phyloP scores from a whole-genome alignment of 2,888 invertebrate species.

The Xylota sylvarum region DNA sequence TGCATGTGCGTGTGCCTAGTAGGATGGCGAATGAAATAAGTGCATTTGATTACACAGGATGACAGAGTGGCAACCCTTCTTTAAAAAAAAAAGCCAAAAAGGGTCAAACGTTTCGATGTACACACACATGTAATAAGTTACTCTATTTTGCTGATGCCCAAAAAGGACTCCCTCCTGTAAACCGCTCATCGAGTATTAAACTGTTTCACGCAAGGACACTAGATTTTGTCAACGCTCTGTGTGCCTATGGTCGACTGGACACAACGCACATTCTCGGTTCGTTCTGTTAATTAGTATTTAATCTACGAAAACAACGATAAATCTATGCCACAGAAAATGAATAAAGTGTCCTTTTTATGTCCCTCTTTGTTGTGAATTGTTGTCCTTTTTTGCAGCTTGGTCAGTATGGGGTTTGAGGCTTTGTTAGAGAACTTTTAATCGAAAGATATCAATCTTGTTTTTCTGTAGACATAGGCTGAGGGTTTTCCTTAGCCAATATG shows the following conservation, averaged over 20 bases:
- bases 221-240: slow-evolving; percentile 20
- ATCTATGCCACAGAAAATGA: slow-evolving; percentile 68
- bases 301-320: slow-evolving; percentile 73
- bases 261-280: slow-evolving; percentile 50
- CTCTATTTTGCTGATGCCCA: slow-evolving; percentile 53
- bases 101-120: slow-evolving; percentile 51
- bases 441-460: slow-evolving; percentile 74
- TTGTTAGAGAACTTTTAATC: slow-evolving; percentile 54
- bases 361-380: slow-evolving; percentile 40
- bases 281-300: slow-evolving; percentile 74
- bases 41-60: slow-evolving; percentile 56
- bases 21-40: slow-evolving; percentile 39
- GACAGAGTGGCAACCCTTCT: slow-evolving; percentile 51
- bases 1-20: not conserved
- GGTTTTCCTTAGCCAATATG: slow-evolving; percentile 29
- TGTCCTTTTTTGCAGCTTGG: slow-evolving; percentile 8
- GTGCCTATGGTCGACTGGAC: slow-evolving; percentile 35
- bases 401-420: slow-evolving; percentile 18
- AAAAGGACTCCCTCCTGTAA: slow-evolving; percentile 12
- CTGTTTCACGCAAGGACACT: slow-evolving; percentile 24
- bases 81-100: slow-evolving; percentile 41
- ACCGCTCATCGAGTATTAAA: slow-evolving; percentile 47
- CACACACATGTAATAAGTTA: slow-evolving; percentile 46
- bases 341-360: slow-evolving; percentile 65
- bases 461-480: slow-evolving; percentile 48